Evolutionary conservation across 2,113 vertebrate genomes (phyloP).

Genomic region (rabbit (Oryctolagus cuniculus)): mOryCun1.1 NC_091438.1:79581001-79581500

Average conservation of each 20-base stretch:
- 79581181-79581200: background rate
- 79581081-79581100: too few relatives aligned
- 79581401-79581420: slow-evolving; percentile 39
- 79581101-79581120: background rate
- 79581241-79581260: background rate
- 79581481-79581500: background rate
- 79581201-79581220: background rate
- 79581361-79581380: background rate
- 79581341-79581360: slow-evolving; percentile 7
- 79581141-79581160: background rate
- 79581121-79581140: background rate
- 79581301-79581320: background rate
- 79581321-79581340: background rate
- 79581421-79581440: background rate
- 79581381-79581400: slow-evolving; percentile 8
- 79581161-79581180: background rate
- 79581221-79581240: background rate
- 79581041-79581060: too few relatives aligned
- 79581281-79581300: background rate
- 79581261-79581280: background rate
- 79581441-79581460: slow-evolving; percentile 2
- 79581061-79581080: too few relatives aligned
- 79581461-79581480: slow-evolving; percentile 50
- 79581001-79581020: too few relatives aligned
- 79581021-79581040: too few relatives aligned